Evolutionary conservation across 2,797 vertebrate genomes (phyloP).

Genomic region (Aphelocoma californica): DNA sequence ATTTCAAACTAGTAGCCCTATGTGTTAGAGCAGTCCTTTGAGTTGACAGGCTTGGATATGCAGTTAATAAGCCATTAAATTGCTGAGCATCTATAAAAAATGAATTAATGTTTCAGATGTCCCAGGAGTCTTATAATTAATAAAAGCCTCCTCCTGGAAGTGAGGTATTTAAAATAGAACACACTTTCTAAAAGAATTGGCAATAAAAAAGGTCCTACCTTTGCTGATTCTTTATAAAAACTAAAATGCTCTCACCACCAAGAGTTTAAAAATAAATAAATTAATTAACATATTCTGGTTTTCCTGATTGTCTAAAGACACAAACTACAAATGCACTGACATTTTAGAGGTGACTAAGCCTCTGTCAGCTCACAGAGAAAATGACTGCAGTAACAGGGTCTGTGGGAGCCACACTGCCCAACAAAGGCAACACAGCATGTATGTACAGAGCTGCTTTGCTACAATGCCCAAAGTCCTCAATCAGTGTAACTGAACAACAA

Average conservation of each 20-base stretch:
- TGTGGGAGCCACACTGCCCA: slow-evolving; percentile 55
- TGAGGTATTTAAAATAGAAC: neutral
- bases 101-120: neutral
- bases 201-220: neutral
- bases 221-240: neutral
- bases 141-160: neutral
- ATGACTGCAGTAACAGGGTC: slow-evolving; percentile 41
- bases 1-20: neutral
- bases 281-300: neutral
- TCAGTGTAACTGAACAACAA: slow-evolving; percentile 74
- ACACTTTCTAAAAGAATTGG: neutral
- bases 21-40: neutral
- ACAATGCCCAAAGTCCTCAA: slow-evolving; percentile 61
- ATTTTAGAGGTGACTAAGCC: slow-evolving; percentile 49
- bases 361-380: slow-evolving; percentile 47
- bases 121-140: neutral
- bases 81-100: neutral
- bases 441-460: slow-evolving; percentile 70
- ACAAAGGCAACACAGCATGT: slow-evolving; percentile 71
- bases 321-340: slow-evolving; percentile 24
- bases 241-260: neutral
- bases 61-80: neutral
- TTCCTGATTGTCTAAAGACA: slow-evolving; percentile 5
- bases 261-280: neutral
- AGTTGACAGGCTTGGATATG: neutral